Evolutionary conservation across 2,888 invertebrate genomes (phyloP), one percentile per base, ranked within the genome.

Genomic region (Osedax fenrisi): DNA sequence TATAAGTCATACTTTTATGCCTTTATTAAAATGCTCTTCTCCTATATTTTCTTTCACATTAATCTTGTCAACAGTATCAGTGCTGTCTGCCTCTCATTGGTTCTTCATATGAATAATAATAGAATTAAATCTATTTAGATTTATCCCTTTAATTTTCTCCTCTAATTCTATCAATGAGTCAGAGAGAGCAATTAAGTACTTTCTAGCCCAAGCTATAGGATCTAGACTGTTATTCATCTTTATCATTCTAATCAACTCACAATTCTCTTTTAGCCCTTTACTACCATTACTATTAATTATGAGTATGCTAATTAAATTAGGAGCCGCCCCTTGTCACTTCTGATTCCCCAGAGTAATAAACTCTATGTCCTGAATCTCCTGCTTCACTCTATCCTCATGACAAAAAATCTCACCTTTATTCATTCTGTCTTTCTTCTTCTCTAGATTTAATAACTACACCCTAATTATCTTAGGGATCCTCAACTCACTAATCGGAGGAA

Each of bases 161-260:
- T 74, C 75, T 2, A 71, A 62, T 13, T 68, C 27, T 5, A 70
- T 62, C n/a, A 59, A 75, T 73, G 78, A 79, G 76, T 75, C 72
- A 17, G 79, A 79, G 75, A 77, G 76, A 10, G 75, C 77, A n/a
- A 76, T 78, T 24, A 79, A 79, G 73, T 79, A 79, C 73, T 78
- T 79, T 66, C 23, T 78, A 27, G 75, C 73, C 13, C 78, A 78
- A 74, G 77, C 78, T 13, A 17, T 77, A 1, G 78, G 76, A 0
- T 78, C 78, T 22, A 71, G 70, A 3, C n/a, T 76, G 26, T n/a
- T 76, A 24, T 24, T 77, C n/a, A 27, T 78, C 24, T 66, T 75
- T 64, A 21, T 67, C 0, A 66, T 74, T 0, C 62, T 72, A 70
- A 59, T 74, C 3, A n/a, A 75, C 41, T 64, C 62, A 61, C 71